These are phyloP conservation scores for Trichoplusia ni DNA, from an alignment of 1,140 invertebrate species.

Conservation along the genomic window DNA sequence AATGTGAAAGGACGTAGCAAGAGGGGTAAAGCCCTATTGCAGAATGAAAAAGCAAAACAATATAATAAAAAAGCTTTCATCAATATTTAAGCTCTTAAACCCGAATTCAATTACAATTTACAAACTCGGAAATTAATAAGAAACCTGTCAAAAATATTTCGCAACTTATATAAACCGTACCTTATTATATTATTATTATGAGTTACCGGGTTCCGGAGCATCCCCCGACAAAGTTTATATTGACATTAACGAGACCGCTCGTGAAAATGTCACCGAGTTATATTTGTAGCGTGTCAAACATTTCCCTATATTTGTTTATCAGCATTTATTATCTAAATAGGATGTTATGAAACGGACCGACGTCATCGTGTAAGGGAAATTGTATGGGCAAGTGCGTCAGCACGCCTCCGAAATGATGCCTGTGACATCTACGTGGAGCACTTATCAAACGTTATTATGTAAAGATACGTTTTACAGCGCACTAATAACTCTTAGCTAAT, in stretches of 20 bases:
- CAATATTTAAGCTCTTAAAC: too few relatives aligned
- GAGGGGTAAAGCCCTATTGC: too few relatives aligned
- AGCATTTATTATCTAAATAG: conserved; percentile 62
- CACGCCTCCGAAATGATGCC: conserved; percentile 35
- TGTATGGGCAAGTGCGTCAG: conserved; percentile 44
- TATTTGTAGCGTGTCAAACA: conserved; percentile 41
- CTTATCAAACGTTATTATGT: conserved; percentile 24
- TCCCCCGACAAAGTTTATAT: conserved; percentile 27
- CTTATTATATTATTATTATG: too few relatives aligned
- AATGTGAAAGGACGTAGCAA: too few relatives aligned
- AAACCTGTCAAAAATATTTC: too few relatives aligned
- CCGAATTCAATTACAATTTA: too few relatives aligned
- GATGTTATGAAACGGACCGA: conserved; percentile 56
- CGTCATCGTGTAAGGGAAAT: conserved; percentile 54
- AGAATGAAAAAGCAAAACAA: too few relatives aligned
- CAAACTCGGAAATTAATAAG: too few relatives aligned
- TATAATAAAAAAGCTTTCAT: too few relatives aligned
- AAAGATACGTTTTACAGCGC: conserved; percentile 13
- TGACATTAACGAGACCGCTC: conserved; percentile 42
- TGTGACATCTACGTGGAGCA: conserved; percentile 26
- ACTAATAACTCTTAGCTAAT: conserved; percentile 20
- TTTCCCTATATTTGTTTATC: conserved; percentile 56
- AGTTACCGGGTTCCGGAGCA: conserved; percentile 10
- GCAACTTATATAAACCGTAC: too few relatives aligned
- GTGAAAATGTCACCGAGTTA: conserved; percentile 47